Base-by-base conservation (phyloP, 2,888 invertebrate species). In the Anthophora plumipes region DNA sequence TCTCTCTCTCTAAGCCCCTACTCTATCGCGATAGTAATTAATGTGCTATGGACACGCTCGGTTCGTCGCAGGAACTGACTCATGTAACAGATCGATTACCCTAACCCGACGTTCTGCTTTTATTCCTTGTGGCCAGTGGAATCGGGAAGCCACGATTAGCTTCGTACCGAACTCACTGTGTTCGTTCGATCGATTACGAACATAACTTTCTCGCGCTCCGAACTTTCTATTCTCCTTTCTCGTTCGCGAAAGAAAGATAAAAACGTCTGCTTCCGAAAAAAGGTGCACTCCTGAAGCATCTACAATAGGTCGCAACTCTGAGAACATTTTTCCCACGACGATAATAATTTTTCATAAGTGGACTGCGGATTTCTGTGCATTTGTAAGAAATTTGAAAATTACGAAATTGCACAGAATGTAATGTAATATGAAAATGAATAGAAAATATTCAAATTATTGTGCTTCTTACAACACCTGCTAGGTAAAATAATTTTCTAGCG, bases 11-110 rank as follows among this genome's bases (percentile, higher is more conserved):
- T 31, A 31, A 20, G 39, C 55, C 50, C 57, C 39, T 22, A 50
- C 67, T n/a, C n/a, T 79, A 81, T 76, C 73, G 74, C 57, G 54
- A 71, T 78, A 69, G 78, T 81, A 85, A 85, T 83, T 85, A 85
- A 85, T 85, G 81, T 69, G 67, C 61, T 60, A 60, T 20, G 77
- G 77, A 83, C 85, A 85, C 85, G 85, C 85, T 85, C 75, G 60
- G 69, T 41, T 69, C 80, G 82, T 77, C 77, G 63, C 73, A 43
- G 67, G 73, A 76, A 72, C 75, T 85, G 85, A 78, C 77, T 85
- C 85, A 74, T 70, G 55, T 60, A 72, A 75, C 67, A 63, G 76
- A 77, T 84, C 85, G 82, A 75, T 77, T 66, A 72, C 63, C 54
- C 57, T 9, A 20, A 14, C 61, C n/a, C 22, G 43, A 67, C 66